Percentiles rank a stretch among this genome's conserved stretches.
Conservation (phyloP, 2,797 vertebrate genomes). For the Dryobates pubescens region DNA sequence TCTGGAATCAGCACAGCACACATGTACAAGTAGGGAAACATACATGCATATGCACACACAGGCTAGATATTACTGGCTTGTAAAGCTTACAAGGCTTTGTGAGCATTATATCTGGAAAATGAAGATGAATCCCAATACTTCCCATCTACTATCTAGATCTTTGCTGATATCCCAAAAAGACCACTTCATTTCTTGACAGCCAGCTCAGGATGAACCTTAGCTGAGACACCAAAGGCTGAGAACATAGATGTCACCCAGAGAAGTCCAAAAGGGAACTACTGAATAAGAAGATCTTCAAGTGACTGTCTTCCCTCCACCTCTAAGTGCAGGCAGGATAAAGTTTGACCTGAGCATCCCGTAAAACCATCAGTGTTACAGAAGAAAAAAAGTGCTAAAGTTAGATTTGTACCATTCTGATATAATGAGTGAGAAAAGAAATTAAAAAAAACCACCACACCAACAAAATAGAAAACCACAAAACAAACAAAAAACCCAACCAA, state of each 20-base stretch:
- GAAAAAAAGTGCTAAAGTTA: background rate
- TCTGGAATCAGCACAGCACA: background rate
- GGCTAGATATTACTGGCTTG: background rate
- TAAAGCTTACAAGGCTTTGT: background rate
- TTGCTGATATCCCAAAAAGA: background rate
- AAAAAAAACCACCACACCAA: too few relatives aligned
- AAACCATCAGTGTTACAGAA: background rate
- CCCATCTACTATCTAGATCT: background rate
- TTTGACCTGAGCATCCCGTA: background rate
- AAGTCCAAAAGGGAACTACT: background rate
- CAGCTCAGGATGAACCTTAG: background rate
- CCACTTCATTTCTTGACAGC: background rate
- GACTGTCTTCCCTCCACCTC: background rate
- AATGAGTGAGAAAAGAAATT: accelerated
- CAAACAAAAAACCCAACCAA: too few relatives aligned
- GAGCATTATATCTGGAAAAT: background rate
- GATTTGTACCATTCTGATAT: background rate
- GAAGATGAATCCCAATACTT: background rate
- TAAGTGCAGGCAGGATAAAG: background rate
- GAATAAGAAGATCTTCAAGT: background rate
- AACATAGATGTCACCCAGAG: background rate
- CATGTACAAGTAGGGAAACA: accelerated
- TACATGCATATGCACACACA: background rate
- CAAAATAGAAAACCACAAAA: too few relatives aligned
- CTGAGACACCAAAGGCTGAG: background rate